Percentiles rank a stretch among this genome's conserved stretches.
Conservation (phyloP, 2,113 vertebrate genomes). For the Anolis sagrei region DNA sequence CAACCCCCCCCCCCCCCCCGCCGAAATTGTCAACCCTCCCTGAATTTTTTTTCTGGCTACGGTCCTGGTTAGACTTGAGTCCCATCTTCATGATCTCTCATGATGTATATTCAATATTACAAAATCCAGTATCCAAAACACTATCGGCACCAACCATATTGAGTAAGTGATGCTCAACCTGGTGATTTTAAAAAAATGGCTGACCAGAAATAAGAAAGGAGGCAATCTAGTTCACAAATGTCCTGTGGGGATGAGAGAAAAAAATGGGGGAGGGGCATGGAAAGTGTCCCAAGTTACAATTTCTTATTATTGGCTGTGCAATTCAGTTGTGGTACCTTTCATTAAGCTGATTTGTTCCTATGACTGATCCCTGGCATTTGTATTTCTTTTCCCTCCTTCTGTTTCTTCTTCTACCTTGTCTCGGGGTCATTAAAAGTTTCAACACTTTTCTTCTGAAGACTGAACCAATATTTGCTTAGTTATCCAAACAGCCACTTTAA, state of each 20-base stretch:
- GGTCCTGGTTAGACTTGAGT: no score
- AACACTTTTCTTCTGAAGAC: background rate
- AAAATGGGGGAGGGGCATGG: background rate
- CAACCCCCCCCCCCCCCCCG: no score
- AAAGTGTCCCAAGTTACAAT: background rate
- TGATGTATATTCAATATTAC: no score
- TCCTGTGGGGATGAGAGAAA: no score
- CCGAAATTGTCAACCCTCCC: no score
- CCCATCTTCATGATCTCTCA: no score
- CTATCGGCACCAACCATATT: no score
- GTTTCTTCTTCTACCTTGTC: background rate
- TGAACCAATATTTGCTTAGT: slow-evolving; percentile 24
- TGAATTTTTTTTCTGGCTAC: no score
- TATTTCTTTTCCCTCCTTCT: background rate
- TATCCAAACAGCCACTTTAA: slow-evolving; percentile 11
- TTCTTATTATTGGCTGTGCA: background rate
- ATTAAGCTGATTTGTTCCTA: background rate
- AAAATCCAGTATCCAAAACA: no score
- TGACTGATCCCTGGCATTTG: background rate
- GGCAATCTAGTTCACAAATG: background rate
- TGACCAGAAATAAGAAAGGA: background rate
- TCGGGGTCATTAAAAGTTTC: background rate
- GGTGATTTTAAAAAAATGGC: no score
- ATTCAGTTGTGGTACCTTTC: no score
- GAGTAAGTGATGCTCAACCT: no score